A percentile compares a stretch with the other conserved stretches of the same genome.
phyloP scores from a whole-genome alignment of 2,113 vertebrate species.

The Bungarus multicinctus region DNA sequence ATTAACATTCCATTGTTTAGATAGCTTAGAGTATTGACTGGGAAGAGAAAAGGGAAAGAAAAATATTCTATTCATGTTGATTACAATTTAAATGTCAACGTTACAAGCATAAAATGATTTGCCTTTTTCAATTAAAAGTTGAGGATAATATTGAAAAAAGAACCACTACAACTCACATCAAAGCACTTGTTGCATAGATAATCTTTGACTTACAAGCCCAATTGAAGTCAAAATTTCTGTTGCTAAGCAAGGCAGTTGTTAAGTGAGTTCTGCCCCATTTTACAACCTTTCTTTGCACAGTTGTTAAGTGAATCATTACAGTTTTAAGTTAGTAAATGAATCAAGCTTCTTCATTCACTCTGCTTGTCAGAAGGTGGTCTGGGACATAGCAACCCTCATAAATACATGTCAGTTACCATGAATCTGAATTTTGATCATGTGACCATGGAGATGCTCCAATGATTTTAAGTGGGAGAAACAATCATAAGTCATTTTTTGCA shows the following conservation, averaged over 20 bases:
- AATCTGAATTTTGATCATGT: neutral
- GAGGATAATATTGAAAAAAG: neutral
- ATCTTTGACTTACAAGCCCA: neutral
- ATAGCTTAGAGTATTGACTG: neutral
- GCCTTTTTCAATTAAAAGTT: neutral
- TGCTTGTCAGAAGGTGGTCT: neutral
- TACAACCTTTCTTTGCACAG: neutral
- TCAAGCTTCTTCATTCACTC: neutral
- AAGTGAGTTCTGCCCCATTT: neutral
- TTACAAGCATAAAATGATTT: neutral
- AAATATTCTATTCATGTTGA: neutral
- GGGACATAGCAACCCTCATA: neutral
- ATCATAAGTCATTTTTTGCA: neutral
- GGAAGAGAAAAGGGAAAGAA: neutral
- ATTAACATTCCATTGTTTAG: neutral
- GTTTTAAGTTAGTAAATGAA: neutral
- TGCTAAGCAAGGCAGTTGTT: neutral
- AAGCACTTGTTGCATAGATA: neutral
- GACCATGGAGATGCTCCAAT: neutral
- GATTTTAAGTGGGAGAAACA: neutral
- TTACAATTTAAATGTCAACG: neutral
- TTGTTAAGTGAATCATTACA: neutral
- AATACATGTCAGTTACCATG: neutral
- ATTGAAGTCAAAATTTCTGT: neutral
- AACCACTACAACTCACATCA: neutral